Evolutionary conservation across 2,797 vertebrate genomes (phyloP).

Genomic region (Cryptoblepharus egeriae): DNA sequence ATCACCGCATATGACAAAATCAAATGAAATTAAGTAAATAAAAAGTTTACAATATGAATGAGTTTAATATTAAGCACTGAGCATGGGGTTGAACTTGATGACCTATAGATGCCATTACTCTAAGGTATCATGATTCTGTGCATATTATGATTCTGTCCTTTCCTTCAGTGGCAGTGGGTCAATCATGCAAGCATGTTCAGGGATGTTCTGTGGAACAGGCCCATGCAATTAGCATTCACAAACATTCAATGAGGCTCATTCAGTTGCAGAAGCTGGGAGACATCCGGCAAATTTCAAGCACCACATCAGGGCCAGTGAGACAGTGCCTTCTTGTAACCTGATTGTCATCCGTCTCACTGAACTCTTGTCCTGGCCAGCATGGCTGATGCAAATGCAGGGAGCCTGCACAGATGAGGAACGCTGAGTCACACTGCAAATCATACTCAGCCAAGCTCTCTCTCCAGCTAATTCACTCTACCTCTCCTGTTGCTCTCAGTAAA

Average conservation of each 20-base stretch:
- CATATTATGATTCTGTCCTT: too few species aligned
- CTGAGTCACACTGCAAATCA: slow-evolving; percentile 25
- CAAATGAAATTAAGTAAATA: too few species aligned
- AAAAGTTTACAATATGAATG: too few species aligned
- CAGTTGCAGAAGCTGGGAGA: background rate
- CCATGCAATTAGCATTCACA: background rate
- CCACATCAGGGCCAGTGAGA: too few species aligned
- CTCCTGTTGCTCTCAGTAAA: background rate
- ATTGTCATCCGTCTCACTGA: background rate
- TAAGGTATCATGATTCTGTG: too few species aligned
- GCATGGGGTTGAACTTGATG: too few species aligned
- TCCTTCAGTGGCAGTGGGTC: too few species aligned
- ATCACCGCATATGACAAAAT: too few species aligned
- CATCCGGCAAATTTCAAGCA: too few species aligned
- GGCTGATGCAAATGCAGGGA: background rate
- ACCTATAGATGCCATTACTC: too few species aligned
- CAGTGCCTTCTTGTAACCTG: background rate
- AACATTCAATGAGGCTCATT: background rate
- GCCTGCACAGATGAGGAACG: background rate
- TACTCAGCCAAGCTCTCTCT: background rate
- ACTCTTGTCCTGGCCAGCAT: background rate
- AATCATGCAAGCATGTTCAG: background rate
- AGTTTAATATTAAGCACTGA: too few species aligned
- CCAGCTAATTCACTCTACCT: background rate
- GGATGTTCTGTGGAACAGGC: background rate